phyloP scores from a whole-genome alignment of 2,888 invertebrate genomes.

The Nipponacmea schrenckii region DNA sequence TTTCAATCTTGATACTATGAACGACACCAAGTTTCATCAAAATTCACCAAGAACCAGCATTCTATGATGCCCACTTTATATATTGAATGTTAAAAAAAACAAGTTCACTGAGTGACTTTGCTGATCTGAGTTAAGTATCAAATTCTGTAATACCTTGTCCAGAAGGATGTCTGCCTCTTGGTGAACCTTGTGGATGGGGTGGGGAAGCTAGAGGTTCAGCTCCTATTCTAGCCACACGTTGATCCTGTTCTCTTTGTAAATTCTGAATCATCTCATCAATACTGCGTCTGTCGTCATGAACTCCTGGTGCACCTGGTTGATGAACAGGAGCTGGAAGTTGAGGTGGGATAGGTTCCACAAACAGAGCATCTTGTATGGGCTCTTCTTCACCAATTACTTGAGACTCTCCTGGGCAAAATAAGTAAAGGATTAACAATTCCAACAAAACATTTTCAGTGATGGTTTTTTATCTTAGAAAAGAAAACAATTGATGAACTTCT shows the following conservation, averaged over 20 bases:
- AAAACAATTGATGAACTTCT: background rate
- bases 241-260: conserved; percentile 73
- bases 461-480: background rate
- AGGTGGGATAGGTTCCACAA: conserved; percentile 10
- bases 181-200: conserved; percentile 36
- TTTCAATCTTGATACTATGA: too few relatives aligned
- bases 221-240: conserved; percentile 42
- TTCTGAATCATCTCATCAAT: conserved; percentile 80
- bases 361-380: conserved; percentile 13
- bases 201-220: conserved; percentile 45
- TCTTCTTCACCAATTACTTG: conserved; percentile 37
- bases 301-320: conserved; percentile 13
- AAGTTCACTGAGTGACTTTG: too few relatives aligned
- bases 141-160: background rate
- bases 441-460: background rate
- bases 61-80: too few relatives aligned
- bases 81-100: too few relatives aligned
- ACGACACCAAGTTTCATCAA: too few relatives aligned
- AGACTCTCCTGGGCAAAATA: conserved; percentile 30
- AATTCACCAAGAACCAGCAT: too few relatives aligned
- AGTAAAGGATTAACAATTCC: too few relatives aligned
- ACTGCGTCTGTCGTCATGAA: conserved; percentile 67
- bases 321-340: conserved; percentile 7
- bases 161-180: conserved; percentile 25
- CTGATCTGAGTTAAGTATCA: background rate